These are phyloP conservation scores for Zhengitettix transpicula DNA, from an alignment of 2,888 invertebrate species.

Conservation along the genomic window DNA sequence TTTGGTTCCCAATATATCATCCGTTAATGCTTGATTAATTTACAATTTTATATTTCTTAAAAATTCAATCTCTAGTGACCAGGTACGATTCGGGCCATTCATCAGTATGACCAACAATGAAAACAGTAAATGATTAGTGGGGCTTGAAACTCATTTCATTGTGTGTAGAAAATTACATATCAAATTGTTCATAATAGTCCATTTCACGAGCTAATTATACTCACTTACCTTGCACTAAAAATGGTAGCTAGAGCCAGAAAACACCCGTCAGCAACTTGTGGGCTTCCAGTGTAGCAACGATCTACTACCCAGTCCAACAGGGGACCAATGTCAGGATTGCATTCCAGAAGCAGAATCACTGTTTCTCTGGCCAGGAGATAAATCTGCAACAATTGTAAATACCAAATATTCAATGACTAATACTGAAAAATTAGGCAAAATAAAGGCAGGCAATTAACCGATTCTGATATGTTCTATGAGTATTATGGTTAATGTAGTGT, in stretches of 20 bases:
- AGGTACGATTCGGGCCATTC: no score
- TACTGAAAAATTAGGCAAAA: no score
- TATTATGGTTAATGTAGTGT: no score
- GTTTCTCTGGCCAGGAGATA: slow-evolving; percentile 85
- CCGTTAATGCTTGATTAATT: no score
- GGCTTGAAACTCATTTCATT: not conserved
- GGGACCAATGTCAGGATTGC: slow-evolving; percentile 82
- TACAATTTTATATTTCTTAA: no score
- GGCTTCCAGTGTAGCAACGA: slow-evolving; percentile 85
- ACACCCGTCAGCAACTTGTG: slow-evolving; percentile 87
- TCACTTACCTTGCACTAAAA: slow-evolving; percentile 75
- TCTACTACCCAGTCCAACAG: slow-evolving; percentile 96
- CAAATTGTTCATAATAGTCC: not conserved
- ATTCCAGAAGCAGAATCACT: slow-evolving; percentile 80
- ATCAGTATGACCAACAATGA: no score
- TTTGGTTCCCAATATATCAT: no score
- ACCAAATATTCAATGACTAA: no score
- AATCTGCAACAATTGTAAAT: slow-evolving; percentile 38
- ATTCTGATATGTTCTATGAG: no score
- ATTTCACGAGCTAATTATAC: not conserved
- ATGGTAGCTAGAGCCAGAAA: slow-evolving; percentile 91
- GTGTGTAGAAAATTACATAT: not conserved
- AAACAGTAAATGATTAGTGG: no score
- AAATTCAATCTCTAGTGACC: no score
- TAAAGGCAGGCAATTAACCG: no score